Conservation (phyloP, 2,797 vertebrate species). For the Lacerta agilis region DNA sequence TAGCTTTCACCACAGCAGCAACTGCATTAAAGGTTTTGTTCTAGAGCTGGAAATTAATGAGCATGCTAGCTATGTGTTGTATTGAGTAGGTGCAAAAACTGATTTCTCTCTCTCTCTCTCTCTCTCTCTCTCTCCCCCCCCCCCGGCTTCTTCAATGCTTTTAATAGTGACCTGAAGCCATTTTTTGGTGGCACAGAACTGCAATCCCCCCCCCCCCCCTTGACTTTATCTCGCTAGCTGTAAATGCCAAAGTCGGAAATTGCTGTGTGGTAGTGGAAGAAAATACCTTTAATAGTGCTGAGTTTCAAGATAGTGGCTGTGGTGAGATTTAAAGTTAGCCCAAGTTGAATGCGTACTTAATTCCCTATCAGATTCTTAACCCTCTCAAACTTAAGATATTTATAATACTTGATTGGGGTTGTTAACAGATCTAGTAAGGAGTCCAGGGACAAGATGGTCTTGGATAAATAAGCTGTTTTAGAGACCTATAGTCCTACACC, state of each 20-base stretch:
- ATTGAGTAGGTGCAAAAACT: background rate
- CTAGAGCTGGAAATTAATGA: background rate
- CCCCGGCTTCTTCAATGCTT: background rate
- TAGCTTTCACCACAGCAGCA: background rate
- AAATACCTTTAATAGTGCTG: background rate
- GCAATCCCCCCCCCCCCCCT: too few species aligned
- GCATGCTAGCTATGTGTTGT: background rate
- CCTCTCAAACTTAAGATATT: slow-evolving; percentile 17
- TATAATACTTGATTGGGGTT: slow-evolving; percentile 53
- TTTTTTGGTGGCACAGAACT: background rate
- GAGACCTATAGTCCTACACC: background rate
- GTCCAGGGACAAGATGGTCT: background rate
- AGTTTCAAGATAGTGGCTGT: slow-evolving; percentile 30
- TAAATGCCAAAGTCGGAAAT: slow-evolving; percentile 13
- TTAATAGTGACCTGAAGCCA: background rate
- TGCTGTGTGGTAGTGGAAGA: background rate
- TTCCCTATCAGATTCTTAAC: slow-evolving; percentile 41
- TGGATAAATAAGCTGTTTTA: slow-evolving; percentile 19
- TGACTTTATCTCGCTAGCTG: background rate
- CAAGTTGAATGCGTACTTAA: slow-evolving; percentile 18
- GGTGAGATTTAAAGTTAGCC: slow-evolving; percentile 18
- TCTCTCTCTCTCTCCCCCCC: too few species aligned
- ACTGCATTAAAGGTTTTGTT: background rate
- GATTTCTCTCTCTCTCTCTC: background rate
- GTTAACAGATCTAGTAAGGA: slow-evolving; percentile 1